Evolutionary conservation across 2,113 vertebrate genomes (phyloP).

Genomic region (Ondatra zibethicus): DNA sequence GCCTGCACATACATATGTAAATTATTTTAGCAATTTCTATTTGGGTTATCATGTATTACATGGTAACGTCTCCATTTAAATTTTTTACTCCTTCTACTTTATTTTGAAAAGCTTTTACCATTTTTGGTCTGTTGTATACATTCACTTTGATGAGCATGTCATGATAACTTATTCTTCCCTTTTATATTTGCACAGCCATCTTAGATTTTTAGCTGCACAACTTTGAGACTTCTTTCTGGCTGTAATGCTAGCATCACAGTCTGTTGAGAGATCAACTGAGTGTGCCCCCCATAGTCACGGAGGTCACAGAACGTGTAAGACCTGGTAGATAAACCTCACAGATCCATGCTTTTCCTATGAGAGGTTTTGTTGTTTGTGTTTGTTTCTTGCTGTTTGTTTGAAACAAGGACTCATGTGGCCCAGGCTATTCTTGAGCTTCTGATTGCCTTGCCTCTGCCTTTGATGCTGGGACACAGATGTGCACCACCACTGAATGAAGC

Average conservation of each 20-base stretch:
- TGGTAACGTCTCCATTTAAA: slow-evolving; percentile 63
- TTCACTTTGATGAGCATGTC: slow-evolving; percentile 61
- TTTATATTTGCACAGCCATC: slow-evolving; percentile 21
- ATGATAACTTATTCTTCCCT: slow-evolving; percentile 53
- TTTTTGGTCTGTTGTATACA: slow-evolving; percentile 56
- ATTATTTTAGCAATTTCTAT: neutral
- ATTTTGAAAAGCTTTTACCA: slow-evolving; percentile 73
- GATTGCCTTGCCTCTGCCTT: neutral
- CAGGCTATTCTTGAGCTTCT: neutral
- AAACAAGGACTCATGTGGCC: neutral
- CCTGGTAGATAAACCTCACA: slow-evolving; percentile 58
- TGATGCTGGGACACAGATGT: neutral
- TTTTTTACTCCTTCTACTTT: slow-evolving; percentile 54
- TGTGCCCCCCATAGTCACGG: slow-evolving; percentile 70
- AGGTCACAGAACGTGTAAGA: slow-evolving; percentile 23
- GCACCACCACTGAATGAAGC: neutral
- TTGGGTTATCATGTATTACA: slow-evolving; percentile 60
- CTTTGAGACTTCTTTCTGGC: slow-evolving; percentile 36
- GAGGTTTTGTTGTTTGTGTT: neutral
- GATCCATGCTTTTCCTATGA: slow-evolving; percentile 55
- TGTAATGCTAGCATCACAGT: slow-evolving; percentile 36
- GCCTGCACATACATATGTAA: neutral
- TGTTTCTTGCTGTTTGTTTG: neutral
- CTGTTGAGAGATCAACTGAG: slow-evolving; percentile 54
- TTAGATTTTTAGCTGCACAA: slow-evolving; percentile 57